Conservation (phyloP, 2,113 vertebrate genomes). For the Lampris megalopsis region DNA sequence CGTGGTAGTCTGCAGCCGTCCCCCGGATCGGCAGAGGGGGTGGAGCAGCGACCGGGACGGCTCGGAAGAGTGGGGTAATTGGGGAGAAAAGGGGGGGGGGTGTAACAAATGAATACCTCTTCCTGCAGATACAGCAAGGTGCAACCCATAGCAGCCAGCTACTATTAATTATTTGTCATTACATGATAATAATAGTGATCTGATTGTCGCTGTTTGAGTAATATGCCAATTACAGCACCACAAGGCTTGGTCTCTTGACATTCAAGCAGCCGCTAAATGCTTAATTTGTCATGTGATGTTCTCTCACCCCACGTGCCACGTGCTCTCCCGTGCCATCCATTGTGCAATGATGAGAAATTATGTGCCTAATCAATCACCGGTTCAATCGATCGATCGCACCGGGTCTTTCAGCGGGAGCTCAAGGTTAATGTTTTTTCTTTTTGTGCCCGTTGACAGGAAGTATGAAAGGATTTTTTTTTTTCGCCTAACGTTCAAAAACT, state of each 20-base stretch:
- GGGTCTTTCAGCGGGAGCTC: conserved; percentile 39
- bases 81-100: background rate
- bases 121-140: background rate
- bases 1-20: too few relatives aligned
- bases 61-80: conserved; percentile 7
- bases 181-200: conserved; percentile 32
- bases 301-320: conserved; percentile 15
- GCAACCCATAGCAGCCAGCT: background rate
- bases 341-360: conserved; percentile 44
- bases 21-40: too few relatives aligned
- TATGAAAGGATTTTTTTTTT: too few relatives aligned
- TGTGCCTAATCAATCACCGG: conserved; percentile 45
- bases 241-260: conserved; percentile 35
- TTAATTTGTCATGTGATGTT: conserved; percentile 45
- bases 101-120: background rate
- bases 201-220: background rate
- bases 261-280: conserved; percentile 46
- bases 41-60: too few relatives aligned
- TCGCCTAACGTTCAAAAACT: background rate
- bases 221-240: background rate
- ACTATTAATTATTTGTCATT: background rate
- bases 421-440: conserved; percentile 60
- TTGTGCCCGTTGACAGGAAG: conserved; percentile 31
- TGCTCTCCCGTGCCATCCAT: conserved; percentile 51
- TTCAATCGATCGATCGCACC: conserved; percentile 61